Evolutionary conservation across 2,888 invertebrate species (phyloP).

Genomic region (Cabera pusaria): DNA sequence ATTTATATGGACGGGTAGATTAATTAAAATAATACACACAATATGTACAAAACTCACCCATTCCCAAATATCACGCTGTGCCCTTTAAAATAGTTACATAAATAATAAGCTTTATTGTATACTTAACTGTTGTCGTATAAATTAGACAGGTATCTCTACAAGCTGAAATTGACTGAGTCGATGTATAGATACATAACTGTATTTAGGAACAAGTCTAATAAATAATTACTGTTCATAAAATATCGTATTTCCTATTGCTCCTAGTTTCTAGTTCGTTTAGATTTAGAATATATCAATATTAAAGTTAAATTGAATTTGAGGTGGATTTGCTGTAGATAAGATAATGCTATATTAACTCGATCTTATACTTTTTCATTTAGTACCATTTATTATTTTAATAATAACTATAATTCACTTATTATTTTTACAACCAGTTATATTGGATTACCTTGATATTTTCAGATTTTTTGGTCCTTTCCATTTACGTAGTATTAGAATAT

Average conservation of each 20-base stretch:
- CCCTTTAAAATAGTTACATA: slow-evolving; percentile 19
- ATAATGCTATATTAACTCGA: no score
- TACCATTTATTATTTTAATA: background rate
- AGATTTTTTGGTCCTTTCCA: slow-evolving; percentile 25
- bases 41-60: slow-evolving; percentile 32
- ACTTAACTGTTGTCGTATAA: no score
- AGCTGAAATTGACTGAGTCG: slow-evolving; percentile 37
- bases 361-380: background rate
- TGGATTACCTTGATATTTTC: slow-evolving; percentile 3
- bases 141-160: slow-evolving; percentile 4
- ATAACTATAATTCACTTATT: no score
- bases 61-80: slow-evolving; percentile 31
- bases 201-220: slow-evolving; percentile 57
- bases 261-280: no score
- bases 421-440: no score
- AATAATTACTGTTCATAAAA: slow-evolving; percentile 58
- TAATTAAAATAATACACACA: slow-evolving; percentile 18
- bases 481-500: slow-evolving; percentile 12
- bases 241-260: no score
- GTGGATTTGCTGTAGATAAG: no score
- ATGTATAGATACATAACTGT: slow-evolving; percentile 27
- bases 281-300: no score
- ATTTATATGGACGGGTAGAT: slow-evolving; percentile 4
- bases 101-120: slow-evolving; percentile 3
- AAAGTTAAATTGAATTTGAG: no score